Evolutionary conservation across 2,888 invertebrate species (phyloP).

Genomic region (Exocentrus adspersus): DNA sequence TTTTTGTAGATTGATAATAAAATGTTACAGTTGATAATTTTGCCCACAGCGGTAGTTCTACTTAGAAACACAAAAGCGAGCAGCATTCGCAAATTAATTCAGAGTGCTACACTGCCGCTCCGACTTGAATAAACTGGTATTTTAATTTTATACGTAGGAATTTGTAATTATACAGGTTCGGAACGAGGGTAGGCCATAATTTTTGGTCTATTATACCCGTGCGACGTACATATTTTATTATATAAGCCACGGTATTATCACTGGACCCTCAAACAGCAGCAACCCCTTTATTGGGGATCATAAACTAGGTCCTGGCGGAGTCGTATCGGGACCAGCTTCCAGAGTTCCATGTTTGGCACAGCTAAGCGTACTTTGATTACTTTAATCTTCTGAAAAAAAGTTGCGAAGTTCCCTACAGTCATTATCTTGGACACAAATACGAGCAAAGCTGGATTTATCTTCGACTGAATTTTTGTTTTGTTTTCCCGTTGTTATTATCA

Average conservation of each 20-base stretch:
- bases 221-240: conserved; percentile 51
- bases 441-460: conserved; percentile 30
- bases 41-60: not conserved
- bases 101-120: not conserved
- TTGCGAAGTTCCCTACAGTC: conserved; percentile 28
- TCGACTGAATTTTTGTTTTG: no score
- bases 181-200: conserved; percentile 43
- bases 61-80: not conserved
- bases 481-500: no score
- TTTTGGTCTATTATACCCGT: conserved; percentile 51
- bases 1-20: no score
- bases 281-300: conserved; percentile 51
- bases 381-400: conserved; percentile 30
- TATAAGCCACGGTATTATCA: conserved; percentile 50
- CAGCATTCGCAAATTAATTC: not conserved
- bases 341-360: conserved; percentile 17
- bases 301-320: conserved; percentile 48
- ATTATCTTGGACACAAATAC: conserved; percentile 19
- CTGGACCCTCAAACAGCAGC: conserved; percentile 46
- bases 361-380: conserved; percentile 43
- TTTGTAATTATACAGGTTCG: conserved; percentile 35
- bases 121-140: conserved; percentile 22
- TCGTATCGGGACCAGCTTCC: conserved; percentile 37
- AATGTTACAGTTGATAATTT: no score
- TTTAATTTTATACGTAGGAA: conserved; percentile 32